Evolutionary conservation across 1,140 invertebrate species (phyloP).

Genomic region (Elymnias hypermnestra): DNA sequence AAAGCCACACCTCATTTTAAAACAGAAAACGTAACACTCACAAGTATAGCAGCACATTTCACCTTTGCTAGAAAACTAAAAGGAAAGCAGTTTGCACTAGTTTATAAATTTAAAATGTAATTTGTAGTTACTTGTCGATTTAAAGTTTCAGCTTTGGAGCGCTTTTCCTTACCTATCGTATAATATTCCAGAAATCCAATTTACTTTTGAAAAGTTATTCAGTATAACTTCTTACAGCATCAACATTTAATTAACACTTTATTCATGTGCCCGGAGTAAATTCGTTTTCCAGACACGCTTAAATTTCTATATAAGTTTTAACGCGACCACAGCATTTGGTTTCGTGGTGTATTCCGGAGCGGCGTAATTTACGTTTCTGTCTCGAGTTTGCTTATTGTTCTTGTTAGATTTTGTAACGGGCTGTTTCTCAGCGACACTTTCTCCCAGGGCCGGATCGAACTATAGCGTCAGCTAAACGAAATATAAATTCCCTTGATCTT

Average conservation of each 20-base stretch:
- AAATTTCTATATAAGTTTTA: slow-evolving; percentile 17
- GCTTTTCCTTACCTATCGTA: slow-evolving; percentile 13
- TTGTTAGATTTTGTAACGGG: slow-evolving; percentile 22
- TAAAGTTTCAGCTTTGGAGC: slow-evolving; percentile 22
- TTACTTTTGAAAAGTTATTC: slow-evolving; percentile 29
- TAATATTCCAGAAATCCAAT: slow-evolving; percentile 22
- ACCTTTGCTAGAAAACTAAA: neutral
- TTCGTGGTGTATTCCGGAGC: slow-evolving; percentile 7
- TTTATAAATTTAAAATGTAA: slow-evolving; percentile 18
- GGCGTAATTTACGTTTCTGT: slow-evolving; percentile 17
- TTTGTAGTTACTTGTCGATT: slow-evolving; percentile 19
- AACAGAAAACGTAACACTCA: neutral
- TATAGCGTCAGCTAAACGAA: too few relatives aligned
- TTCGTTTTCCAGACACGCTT: slow-evolving; percentile 8
- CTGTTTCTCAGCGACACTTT: slow-evolving; percentile 16
- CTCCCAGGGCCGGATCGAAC: too few relatives aligned
- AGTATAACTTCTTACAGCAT: slow-evolving; percentile 26
- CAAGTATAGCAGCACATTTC: neutral
- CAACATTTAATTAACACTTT: slow-evolving; percentile 39
- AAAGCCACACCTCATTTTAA: too few relatives aligned
- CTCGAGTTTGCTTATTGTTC: slow-evolving; percentile 25
- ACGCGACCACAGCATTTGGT: slow-evolving; percentile 3
- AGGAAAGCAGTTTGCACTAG: slow-evolving; percentile 1
- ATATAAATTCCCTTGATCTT: too few relatives aligned
- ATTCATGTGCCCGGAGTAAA: slow-evolving; percentile 19